phyloP scores from a whole-genome alignment of 2,797 vertebrate genomes.

The Emys orbicularis region DNA sequence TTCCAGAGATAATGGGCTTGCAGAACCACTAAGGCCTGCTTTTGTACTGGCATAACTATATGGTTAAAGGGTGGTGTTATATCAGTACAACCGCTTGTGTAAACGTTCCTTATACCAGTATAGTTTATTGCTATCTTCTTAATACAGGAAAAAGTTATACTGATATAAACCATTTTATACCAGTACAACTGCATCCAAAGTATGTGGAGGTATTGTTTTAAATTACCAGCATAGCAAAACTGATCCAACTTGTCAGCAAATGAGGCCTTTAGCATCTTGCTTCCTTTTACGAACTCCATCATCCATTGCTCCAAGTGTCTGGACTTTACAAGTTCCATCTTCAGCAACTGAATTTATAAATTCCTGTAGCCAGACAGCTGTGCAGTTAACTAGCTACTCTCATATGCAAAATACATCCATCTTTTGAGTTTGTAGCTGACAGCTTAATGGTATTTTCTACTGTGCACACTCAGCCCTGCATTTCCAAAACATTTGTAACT shows the following conservation, averaged over 20 bases:
- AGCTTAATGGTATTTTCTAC: background rate
- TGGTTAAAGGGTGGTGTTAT: background rate
- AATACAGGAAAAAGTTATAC: background rate
- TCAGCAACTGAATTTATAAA: background rate
- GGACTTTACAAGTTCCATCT: background rate
- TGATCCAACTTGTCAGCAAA: background rate
- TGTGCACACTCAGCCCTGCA: accelerated
- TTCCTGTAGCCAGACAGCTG: background rate
- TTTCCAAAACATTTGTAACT: background rate
- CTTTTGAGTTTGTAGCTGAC: constrained; percentile 16
- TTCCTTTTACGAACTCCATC: background rate
- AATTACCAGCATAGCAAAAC: background rate
- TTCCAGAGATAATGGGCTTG: background rate
- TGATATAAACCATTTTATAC: accelerated
- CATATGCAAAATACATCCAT: background rate
- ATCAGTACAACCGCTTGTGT: background rate
- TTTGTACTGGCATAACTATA: background rate
- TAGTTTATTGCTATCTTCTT: background rate
- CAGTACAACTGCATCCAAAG: background rate
- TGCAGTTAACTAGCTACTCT: background rate
- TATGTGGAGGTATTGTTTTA: background rate
- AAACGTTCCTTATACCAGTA: accelerated
- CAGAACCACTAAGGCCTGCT: background rate
- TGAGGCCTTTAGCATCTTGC: background rate
- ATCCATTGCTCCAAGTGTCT: background rate